A percentile compares a stretch with the other conserved stretches of the same genome.
phyloP scores from a whole-genome alignment of 2,113 vertebrate genomes.

The Heptranchias perlo region DNA sequence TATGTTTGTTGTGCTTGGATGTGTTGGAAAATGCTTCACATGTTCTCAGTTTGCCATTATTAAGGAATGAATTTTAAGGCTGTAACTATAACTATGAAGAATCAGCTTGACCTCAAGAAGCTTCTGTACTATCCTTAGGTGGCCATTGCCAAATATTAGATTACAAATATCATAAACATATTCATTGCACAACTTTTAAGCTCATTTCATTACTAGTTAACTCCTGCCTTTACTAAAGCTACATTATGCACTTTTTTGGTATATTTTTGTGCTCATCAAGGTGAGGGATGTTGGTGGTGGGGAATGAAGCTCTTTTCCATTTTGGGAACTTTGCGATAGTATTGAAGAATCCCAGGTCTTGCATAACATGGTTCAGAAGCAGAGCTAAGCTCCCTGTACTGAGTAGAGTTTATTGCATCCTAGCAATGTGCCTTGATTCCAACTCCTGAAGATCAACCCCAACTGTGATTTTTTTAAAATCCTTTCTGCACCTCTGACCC shows the following conservation, averaged over 20 bases:
- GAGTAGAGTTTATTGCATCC: not conserved
- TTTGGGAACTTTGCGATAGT: not conserved
- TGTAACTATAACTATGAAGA: not conserved
- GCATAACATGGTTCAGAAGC: not conserved
- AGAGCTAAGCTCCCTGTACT: no score
- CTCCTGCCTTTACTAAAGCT: not conserved
- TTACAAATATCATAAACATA: not conserved
- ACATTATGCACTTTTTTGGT: not conserved
- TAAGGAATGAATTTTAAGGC: not conserved
- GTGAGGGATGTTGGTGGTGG: not conserved
- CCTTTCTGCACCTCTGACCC: not conserved
- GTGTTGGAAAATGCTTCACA: not conserved
- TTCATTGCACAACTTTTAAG: not conserved
- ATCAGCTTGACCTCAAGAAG: not conserved
- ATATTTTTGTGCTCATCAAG: not conserved
- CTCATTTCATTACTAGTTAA: not conserved
- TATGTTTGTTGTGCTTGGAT: not conserved
- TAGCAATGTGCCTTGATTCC: not conserved
- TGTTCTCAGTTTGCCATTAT: not conserved
- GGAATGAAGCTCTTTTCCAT: not conserved
- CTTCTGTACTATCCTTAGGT: not conserved
- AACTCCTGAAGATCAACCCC: not conserved
- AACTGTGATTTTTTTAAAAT: not conserved
- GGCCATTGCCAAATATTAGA: not conserved
- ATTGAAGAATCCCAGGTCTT: not conserved